A percentile compares a stretch with the other conserved stretches of the same genome.
Conservation (phyloP, 64 coral and sea anemone species). For the Pocillopora verrucosa region DNA sequence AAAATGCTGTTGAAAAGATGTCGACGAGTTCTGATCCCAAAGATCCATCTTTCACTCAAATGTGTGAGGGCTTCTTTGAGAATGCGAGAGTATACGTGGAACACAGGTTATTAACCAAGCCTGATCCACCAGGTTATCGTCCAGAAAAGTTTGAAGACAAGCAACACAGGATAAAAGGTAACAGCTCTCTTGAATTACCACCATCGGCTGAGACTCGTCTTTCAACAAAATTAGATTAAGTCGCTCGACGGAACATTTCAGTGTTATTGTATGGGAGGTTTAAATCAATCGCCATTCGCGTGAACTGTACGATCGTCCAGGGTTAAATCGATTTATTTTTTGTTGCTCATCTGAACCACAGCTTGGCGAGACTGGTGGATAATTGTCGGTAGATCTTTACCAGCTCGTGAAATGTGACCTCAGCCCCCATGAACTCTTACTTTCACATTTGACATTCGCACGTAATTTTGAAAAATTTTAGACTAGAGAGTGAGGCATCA, state of each 20-base stretch:
- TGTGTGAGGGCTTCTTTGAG: constrained; percentile 90
- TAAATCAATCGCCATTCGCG: too few relatives aligned
- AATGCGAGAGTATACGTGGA: constrained; percentile 88
- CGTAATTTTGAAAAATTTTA: too few relatives aligned
- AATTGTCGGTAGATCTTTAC: neutral
- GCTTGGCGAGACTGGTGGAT: too few relatives aligned
- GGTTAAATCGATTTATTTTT: too few relatives aligned
- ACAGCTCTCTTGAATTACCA: neutral
- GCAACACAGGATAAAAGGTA: constrained; percentile 83
- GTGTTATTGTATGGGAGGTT: too few relatives aligned
- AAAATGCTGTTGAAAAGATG: constrained; percentile 13
- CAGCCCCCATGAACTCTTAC: neutral
- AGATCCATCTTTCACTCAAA: constrained; percentile 83
- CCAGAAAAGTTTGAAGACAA: constrained; percentile 68
- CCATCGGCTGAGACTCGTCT: too few relatives aligned
- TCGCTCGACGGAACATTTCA: too few relatives aligned
- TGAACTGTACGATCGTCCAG: too few relatives aligned
- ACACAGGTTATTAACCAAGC: constrained; percentile 82
- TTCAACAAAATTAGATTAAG: too few relatives aligned
- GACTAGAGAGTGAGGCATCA: too few relatives aligned
- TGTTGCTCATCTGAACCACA: too few relatives aligned
- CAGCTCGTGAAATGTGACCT: neutral
- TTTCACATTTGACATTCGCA: too few relatives aligned
- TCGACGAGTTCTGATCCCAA: constrained; percentile 26
- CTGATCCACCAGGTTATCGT: constrained; percentile 78